Evolutionary conservation across 1,140 invertebrate species (phyloP).

Genomic region (Drosophila saltans): DNA sequence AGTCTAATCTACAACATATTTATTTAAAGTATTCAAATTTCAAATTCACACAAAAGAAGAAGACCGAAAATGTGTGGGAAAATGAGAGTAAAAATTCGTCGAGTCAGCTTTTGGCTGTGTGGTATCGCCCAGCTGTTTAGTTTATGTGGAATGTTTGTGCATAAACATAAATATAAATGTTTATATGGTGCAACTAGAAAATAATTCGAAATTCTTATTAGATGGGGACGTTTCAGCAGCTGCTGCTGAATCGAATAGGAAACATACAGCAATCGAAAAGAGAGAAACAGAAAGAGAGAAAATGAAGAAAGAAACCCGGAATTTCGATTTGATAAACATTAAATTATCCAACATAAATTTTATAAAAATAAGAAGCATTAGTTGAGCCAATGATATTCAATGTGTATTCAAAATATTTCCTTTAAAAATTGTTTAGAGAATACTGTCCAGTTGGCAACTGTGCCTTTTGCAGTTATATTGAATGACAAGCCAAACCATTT

Average conservation of each 20-base stretch:
- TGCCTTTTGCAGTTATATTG: too few relatives aligned
- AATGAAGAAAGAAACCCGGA: neutral
- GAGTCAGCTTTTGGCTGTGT: conserved; percentile 49
- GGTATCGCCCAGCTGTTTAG: conserved; percentile 22
- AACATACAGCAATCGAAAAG: neutral
- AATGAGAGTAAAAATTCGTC: conserved; percentile 30
- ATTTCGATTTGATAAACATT: conserved; percentile 4
- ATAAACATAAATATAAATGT: conserved; percentile 9
- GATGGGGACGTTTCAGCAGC: neutral
- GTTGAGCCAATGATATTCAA: too few relatives aligned
- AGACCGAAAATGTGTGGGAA: conserved; percentile 54
- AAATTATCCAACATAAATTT: neutral
- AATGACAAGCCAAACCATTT: too few relatives aligned
- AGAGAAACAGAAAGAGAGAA: neutral
- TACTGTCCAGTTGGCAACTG: too few relatives aligned
- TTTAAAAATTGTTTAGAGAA: too few relatives aligned
- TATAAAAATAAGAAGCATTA: too few relatives aligned
- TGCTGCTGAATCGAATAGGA: neutral
- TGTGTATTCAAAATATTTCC: too few relatives aligned
- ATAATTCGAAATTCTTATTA: conserved; percentile 10
- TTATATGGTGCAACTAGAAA: conserved; percentile 12
- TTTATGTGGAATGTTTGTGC: conserved; percentile 9
- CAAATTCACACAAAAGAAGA: conserved; percentile 32
- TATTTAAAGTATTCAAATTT: conserved; percentile 55
- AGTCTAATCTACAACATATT: neutral